These are phyloP conservation scores for Acleris laterana DNA, from an alignment of 2,888 invertebrate genomes.

Conservation along the genomic window DNA sequence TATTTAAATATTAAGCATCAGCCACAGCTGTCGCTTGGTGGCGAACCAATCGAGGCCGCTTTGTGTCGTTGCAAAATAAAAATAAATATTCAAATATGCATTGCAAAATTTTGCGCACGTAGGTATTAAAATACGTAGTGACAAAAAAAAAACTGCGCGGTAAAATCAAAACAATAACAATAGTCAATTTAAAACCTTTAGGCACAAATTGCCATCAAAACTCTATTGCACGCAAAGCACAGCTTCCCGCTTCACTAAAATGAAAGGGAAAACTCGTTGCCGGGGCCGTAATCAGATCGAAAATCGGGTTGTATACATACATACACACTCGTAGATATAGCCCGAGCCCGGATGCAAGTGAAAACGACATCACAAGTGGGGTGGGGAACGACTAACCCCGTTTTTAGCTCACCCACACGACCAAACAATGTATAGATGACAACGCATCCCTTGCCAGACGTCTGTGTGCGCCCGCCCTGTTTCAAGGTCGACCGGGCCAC, in stretches of 20 bases:
- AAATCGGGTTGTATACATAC: slow-evolving; percentile 54
- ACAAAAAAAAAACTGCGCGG: background rate
- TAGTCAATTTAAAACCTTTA: slow-evolving; percentile 1
- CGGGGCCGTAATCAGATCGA: slow-evolving; percentile 70
- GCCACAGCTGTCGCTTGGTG: slow-evolving; percentile 24
- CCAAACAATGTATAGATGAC: slow-evolving; percentile 48
- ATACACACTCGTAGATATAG: slow-evolving; percentile 26
- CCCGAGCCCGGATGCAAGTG: slow-evolving; percentile 77
- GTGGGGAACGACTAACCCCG: slow-evolving; percentile 73
- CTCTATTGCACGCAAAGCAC: slow-evolving; percentile 28
- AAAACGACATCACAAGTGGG: slow-evolving; percentile 65
- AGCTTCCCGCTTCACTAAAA: slow-evolving; percentile 30
- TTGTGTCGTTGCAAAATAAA: slow-evolving; percentile 17
- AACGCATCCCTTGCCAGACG: slow-evolving; percentile 62
- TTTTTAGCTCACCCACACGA: slow-evolving; percentile 58
- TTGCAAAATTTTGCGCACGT: background rate
- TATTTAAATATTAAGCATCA: slow-evolving; percentile 23
- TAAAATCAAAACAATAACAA: slow-evolving; percentile 24
- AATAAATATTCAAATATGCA: slow-evolving; percentile 8
- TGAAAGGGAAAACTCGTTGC: slow-evolving; percentile 52
- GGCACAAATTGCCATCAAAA: slow-evolving; percentile 30
- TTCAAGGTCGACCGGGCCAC: slow-evolving; percentile 79
- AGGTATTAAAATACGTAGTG: background rate
- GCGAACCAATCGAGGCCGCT: slow-evolving; percentile 12
- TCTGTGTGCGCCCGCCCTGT: slow-evolving; percentile 65